Evolutionary conservation across 2,113 vertebrate species (phyloP).

Genomic region (Elaphurus davidianus): DNA sequence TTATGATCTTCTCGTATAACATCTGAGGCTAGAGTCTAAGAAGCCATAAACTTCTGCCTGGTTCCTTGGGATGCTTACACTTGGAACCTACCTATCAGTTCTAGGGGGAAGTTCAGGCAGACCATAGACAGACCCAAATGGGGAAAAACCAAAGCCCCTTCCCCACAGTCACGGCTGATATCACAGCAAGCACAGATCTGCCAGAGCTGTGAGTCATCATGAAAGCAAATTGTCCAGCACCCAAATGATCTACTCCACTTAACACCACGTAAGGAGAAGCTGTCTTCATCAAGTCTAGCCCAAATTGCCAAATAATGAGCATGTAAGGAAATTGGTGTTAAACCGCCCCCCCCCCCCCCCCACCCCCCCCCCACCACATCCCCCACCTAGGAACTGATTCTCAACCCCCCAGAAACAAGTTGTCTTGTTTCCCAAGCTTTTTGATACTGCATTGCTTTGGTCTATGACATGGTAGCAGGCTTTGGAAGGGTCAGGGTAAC

Average conservation of each 20-base stretch:
- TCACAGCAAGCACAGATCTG: background rate
- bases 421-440: background rate
- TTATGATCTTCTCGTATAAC: background rate
- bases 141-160: background rate
- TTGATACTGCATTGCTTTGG: background rate
- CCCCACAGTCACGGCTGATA: background rate
- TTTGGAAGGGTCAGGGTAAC: background rate
- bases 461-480: background rate
- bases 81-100: background rate
- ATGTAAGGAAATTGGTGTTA: background rate
- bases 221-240: background rate
- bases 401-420: background rate
- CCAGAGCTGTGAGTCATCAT: background rate
- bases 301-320: background rate
- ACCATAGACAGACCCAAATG: background rate
- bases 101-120: background rate
- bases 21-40: background rate
- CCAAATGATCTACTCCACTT: background rate
- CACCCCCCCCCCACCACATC: too few species aligned
- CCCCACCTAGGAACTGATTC: background rate
- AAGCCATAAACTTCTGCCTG: background rate
- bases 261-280: background rate
- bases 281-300: background rate
- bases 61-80: background rate
- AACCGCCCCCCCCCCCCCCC: fast-evolving